A percentile compares a stretch with the other conserved stretches of the same genome.
Conservation (phyloP, 30 jellyfish, hydroid and myxozoan species). For the Hydractinia echinata region DNA sequence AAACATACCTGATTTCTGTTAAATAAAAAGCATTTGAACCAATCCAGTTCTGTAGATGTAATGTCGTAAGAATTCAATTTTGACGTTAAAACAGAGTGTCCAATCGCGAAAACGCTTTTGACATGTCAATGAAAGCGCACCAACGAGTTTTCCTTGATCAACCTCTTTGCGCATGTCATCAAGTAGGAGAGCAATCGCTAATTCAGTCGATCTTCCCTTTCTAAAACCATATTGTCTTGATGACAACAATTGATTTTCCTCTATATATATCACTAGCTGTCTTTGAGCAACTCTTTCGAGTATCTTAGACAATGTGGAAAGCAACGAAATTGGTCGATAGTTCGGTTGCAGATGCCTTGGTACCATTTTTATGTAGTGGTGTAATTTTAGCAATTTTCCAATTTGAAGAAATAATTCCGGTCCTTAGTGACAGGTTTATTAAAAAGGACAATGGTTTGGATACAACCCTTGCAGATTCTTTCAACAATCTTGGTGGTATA, state of each 20-base stretch:
- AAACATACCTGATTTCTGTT: constrained; percentile 23
- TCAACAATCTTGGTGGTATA: too few relatives aligned
- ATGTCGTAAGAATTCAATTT: constrained; percentile 45
- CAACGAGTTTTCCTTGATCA: constrained; percentile 58
- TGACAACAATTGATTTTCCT: constrained; percentile 50
- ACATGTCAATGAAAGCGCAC: constrained; percentile 61
- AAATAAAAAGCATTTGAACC: constrained; percentile 58
- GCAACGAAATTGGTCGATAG: constrained; percentile 68
- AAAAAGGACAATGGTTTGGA: too few relatives aligned
- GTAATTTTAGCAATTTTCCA: constrained; percentile 55
- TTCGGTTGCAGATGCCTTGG: constrained; percentile 45
- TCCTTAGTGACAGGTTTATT: too few relatives aligned
- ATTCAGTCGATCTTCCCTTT: constrained; percentile 48
- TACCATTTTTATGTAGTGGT: constrained; percentile 57
- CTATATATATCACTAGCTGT: constrained; percentile 61
- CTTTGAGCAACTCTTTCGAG: constrained; percentile 46
- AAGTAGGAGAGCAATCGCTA: constrained; percentile 57
- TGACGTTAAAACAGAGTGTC: constrained; percentile 40
- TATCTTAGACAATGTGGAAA: constrained; percentile 44
- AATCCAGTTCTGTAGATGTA: constrained; percentile 43
- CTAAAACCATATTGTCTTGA: constrained; percentile 54
- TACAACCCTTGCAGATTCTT: too few relatives aligned
- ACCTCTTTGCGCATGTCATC: constrained; percentile 54
- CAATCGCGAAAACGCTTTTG: constrained; percentile 52
- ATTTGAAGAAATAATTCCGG: constrained; percentile 44